Evolutionary conservation across 1,140 invertebrate genomes (phyloP).

Genomic region (Listronotus oregonensis): DNA sequence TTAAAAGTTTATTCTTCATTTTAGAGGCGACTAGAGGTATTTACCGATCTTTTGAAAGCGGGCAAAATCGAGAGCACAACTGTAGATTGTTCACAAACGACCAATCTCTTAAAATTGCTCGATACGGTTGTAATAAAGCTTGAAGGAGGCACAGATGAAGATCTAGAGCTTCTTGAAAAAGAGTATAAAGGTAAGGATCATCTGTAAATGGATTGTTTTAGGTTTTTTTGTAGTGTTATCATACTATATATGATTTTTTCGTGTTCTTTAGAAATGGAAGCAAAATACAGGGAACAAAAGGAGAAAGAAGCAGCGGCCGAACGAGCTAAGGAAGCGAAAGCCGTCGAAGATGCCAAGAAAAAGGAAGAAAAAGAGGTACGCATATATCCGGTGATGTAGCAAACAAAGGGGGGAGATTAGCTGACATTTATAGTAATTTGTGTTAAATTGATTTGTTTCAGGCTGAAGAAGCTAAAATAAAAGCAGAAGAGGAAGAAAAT

Average conservation of each 20-base stretch:
- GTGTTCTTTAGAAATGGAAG: conserved; percentile 54
- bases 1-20: conserved; percentile 19
- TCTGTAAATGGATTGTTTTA: neutral
- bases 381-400: too few relatives aligned
- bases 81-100: conserved; percentile 87
- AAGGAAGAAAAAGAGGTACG: conserved; percentile 49
- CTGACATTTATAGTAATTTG: too few relatives aligned
- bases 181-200: conserved; percentile 51
- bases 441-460: neutral
- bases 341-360: conserved; percentile 38
- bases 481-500: conserved; percentile 38
- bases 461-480: conserved; percentile 41
- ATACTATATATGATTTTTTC: neutral
- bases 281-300: conserved; percentile 55
- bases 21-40: conserved; percentile 87
- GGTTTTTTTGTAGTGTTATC: neutral
- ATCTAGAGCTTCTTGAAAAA: conserved; percentile 81
- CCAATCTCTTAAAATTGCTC: conserved; percentile 84
- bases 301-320: conserved; percentile 52
- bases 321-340: conserved; percentile 48
- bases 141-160: conserved; percentile 95
- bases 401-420: too few relatives aligned
- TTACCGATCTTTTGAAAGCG: conserved; percentile 80
- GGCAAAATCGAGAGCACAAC: conserved; percentile 76
- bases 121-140: conserved; percentile 97